A percentile compares a stretch with the other conserved stretches of the same genome.
Conservation (phyloP, 2,113 vertebrate genomes). For the Dasyornis broadbenti region DNA sequence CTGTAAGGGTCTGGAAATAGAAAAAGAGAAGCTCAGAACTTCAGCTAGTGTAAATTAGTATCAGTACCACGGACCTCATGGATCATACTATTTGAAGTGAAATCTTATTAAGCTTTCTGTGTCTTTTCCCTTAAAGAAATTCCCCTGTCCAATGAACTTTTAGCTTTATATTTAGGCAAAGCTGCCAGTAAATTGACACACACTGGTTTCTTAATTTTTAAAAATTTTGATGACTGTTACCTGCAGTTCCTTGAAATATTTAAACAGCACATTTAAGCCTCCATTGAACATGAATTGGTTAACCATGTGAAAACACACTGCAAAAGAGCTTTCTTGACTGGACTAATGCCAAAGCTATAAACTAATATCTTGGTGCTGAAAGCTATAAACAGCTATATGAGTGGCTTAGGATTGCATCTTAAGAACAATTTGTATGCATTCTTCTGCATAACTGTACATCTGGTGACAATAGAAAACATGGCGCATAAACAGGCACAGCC, state of each 20-base stretch:
- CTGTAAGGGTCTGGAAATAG: neutral
- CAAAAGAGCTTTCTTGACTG: neutral
- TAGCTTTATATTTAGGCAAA: neutral
- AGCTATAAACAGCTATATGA: neutral
- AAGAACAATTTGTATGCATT: constrained; percentile 23
- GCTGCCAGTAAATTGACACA: neutral
- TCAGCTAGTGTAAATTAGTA: neutral
- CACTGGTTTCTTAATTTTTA: neutral
- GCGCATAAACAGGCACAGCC: neutral
- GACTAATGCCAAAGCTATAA: constrained; percentile 8
- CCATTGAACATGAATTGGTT: neutral
- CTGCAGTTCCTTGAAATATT: neutral
- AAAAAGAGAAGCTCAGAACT: neutral
- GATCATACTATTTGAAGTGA: neutral
- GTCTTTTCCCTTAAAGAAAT: neutral
- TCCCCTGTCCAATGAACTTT: neutral
- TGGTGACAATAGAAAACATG: neutral
- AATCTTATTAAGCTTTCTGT: neutral
- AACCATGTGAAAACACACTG: neutral
- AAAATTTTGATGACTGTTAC: neutral
- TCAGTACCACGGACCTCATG: neutral
- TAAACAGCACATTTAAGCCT: neutral
- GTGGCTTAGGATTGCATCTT: neutral
- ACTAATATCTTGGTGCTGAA: neutral
- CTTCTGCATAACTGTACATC: neutral